Conservation (phyloP, 2,888 invertebrate species). For the Parochlus steinenii region DNA sequence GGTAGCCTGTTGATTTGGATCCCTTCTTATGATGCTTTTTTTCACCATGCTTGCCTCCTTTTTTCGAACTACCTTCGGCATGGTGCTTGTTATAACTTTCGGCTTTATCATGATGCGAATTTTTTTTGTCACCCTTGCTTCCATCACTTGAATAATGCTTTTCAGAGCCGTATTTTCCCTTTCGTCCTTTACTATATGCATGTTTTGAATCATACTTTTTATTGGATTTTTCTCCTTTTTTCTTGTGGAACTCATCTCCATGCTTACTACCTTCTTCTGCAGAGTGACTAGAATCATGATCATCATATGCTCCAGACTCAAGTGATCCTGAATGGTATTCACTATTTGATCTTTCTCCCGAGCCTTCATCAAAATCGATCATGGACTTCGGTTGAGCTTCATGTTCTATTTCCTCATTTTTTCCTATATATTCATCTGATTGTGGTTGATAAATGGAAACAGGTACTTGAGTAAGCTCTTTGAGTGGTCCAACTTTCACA, state of each 20-base stretch:
- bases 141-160: conserved; percentile 20
- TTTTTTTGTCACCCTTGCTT: conserved; percentile 22
- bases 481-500: too few relatives aligned
- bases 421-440: too few relatives aligned
- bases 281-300: conserved; percentile 13
- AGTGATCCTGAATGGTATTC: not conserved
- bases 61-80: conserved; percentile 25
- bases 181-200: conserved; percentile 21
- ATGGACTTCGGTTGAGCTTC: too few relatives aligned
- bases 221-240: conserved; percentile 21
- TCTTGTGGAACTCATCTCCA: conserved; percentile 20
- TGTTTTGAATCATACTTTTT: conserved; percentile 23
- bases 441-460: too few relatives aligned
- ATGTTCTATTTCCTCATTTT: too few relatives aligned
- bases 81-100: conserved; percentile 24
- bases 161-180: conserved; percentile 22
- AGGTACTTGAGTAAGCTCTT: too few relatives aligned
- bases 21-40: conserved; percentile 20
- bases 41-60: conserved; percentile 24
- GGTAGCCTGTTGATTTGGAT: conserved; percentile 26
- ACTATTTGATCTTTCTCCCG: not conserved
- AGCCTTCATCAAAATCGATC: too few relatives aligned
- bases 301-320: not conserved
- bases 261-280: conserved; percentile 21
- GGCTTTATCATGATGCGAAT: conserved; percentile 23